Percentiles rank a stretch among this genome's conserved stretches.
Conservation (phyloP, 2,113 vertebrate genomes). For the Promerops cafer region DNA sequence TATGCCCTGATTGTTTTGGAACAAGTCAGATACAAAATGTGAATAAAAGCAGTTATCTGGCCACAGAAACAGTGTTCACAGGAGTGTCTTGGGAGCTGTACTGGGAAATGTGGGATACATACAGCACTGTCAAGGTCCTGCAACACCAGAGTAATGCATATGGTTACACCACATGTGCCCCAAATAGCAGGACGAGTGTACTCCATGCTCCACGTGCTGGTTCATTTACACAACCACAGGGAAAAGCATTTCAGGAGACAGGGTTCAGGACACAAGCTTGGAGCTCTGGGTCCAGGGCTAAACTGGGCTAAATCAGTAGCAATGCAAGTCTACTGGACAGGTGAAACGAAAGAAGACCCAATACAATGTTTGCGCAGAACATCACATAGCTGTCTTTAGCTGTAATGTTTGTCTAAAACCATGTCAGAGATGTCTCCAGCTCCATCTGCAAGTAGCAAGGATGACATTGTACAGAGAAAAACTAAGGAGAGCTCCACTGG, state of each 20-base stretch:
- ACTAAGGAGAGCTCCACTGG: not conserved
- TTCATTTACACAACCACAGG: not conserved
- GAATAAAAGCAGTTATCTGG: not conserved
- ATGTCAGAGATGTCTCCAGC: not conserved
- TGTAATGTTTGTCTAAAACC: not conserved
- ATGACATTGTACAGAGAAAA: not conserved
- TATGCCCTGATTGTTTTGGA: slow-evolving; percentile 2
- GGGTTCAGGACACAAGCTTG: not conserved
- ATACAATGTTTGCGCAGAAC: not conserved
- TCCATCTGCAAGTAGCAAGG: not conserved
- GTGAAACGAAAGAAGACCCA: not conserved
- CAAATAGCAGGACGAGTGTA: not conserved
- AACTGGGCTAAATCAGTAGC: not conserved
- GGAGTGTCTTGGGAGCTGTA: not conserved
- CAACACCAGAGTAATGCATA: not conserved
- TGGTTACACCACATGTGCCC: not conserved
- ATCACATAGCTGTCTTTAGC: not conserved
- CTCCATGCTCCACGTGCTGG: not conserved
- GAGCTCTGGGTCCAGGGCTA: not conserved
- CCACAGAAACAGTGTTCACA: not conserved
- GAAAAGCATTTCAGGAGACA: not conserved
- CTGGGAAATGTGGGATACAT: not conserved
- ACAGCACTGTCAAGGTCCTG: not conserved
- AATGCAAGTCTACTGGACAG: not conserved
- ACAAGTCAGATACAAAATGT: not conserved